phyloP scores from a whole-genome alignment of 2,113 vertebrate species.

The Haplotaxodon microlepis region DNA sequence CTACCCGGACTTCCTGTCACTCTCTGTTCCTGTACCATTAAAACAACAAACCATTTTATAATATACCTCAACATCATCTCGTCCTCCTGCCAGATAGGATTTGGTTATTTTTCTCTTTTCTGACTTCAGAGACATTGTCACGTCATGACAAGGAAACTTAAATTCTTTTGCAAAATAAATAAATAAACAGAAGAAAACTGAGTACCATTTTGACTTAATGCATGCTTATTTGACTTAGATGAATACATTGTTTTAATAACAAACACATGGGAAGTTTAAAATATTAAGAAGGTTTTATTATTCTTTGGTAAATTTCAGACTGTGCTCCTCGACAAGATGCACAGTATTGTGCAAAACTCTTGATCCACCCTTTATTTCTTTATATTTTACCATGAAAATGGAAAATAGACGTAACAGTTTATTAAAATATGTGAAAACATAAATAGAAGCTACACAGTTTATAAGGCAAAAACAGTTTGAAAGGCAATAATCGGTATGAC shows the following conservation, averaged over 20 bases:
- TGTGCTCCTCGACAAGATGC: not conserved
- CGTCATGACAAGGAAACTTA: not conserved
- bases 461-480: not conserved
- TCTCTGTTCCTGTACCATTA: not conserved
- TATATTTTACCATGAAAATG: not conserved
- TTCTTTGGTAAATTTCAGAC: not conserved
- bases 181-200: not conserved
- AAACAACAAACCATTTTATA: not conserved
- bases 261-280: not conserved
- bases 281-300: not conserved
- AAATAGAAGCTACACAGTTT: not conserved
- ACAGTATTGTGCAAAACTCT: not conserved
- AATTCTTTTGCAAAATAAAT: not conserved
- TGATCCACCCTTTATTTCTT: not conserved
- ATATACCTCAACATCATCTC: not conserved
- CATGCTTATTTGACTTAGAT: not conserved
- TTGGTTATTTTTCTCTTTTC: not conserved
- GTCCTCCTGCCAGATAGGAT: not conserved
- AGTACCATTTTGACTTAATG: not conserved
- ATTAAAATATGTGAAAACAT: not conserved
- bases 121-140: not conserved
- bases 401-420: fast-evolving
- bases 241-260: not conserved
- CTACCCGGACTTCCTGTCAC: constrained; percentile 9
- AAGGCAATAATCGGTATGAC: not conserved